Conservation (phyloP, 2,797 vertebrate genomes). For the Podargus strigoides region DNA sequence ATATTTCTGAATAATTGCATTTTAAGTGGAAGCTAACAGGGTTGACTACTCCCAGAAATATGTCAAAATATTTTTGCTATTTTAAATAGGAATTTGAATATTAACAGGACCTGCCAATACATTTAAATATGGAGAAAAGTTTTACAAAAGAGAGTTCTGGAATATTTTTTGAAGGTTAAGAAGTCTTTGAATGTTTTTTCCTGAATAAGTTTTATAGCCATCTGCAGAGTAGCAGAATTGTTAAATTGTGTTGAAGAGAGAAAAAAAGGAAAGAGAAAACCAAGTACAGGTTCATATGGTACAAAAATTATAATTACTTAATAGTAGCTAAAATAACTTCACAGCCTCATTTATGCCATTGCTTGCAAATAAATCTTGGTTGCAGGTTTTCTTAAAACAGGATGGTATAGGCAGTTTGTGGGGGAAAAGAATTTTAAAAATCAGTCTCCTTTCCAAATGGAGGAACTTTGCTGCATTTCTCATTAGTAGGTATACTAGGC, state of each 20-base stretch:
- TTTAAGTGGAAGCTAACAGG: conserved; percentile 67
- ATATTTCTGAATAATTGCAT: conserved; percentile 67
- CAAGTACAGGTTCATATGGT: neutral
- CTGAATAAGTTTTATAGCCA: neutral
- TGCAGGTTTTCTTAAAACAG: neutral
- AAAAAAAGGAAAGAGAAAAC: neutral
- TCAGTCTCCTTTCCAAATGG: neutral
- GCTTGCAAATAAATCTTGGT: neutral
- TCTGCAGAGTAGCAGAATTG: neutral
- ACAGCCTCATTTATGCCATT: neutral
- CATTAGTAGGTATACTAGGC: neutral
- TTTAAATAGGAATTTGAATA: conserved; percentile 41
- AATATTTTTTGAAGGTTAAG: conserved; percentile 23
- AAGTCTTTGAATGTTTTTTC: neutral
- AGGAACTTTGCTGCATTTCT: neutral
- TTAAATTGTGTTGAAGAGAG: conserved; percentile 1
- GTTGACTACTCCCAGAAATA: conserved; percentile 63
- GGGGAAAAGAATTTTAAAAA: neutral
- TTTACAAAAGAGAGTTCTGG: neutral
- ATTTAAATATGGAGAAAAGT: neutral
- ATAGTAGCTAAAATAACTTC: neutral
- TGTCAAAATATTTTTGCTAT: conserved; percentile 59
- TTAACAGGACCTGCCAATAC: neutral
- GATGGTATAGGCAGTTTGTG: neutral
- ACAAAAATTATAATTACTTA: neutral